Conservation (phyloP, 2,797 vertebrate species). For the Sciurus carolinensis region DNA sequence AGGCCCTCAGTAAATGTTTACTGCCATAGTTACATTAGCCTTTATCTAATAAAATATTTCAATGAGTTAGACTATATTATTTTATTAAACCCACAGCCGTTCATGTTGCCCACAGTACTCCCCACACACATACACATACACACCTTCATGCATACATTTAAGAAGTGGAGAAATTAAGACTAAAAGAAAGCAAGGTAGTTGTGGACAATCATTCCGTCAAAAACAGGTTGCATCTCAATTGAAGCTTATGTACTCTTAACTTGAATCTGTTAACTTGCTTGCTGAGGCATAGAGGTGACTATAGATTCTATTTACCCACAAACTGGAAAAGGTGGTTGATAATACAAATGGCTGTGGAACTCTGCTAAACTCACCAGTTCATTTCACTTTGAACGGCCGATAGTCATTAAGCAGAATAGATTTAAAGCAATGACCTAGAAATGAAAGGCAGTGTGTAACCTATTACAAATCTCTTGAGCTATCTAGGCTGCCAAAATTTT, state of each 20-base stretch:
- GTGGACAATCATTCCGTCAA: background rate
- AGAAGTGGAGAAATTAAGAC: constrained; percentile 7
- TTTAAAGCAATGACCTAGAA: constrained; percentile 77
- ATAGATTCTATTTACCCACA: constrained; percentile 49
- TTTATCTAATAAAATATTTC: constrained; percentile 34
- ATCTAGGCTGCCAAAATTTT: constrained; percentile 18
- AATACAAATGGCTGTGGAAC: constrained; percentile 38
- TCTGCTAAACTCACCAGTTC: constrained; percentile 68
- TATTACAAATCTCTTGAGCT: constrained; percentile 56
- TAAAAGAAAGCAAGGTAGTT: constrained; percentile 28
- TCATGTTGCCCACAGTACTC: background rate
- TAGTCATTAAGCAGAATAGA: constrained; percentile 75
- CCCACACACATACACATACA: background rate
- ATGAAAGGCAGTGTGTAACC: constrained; percentile 64
- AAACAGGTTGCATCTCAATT: constrained; percentile 42
- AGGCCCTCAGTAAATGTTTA: background rate
- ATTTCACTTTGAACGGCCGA: constrained; percentile 71
- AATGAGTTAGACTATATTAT: background rate
- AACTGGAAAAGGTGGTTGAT: constrained; percentile 52
- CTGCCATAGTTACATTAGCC: background rate
- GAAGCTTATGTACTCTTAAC: background rate
- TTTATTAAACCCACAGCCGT: background rate
- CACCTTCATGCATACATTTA: background rate
- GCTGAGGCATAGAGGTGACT: background rate
- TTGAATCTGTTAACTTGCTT: constrained; percentile 1